Percentiles rank a stretch among this genome's conserved stretches.
Conservation (phyloP, 2,888 invertebrate species). For the Cheilosia grossa region DNA sequence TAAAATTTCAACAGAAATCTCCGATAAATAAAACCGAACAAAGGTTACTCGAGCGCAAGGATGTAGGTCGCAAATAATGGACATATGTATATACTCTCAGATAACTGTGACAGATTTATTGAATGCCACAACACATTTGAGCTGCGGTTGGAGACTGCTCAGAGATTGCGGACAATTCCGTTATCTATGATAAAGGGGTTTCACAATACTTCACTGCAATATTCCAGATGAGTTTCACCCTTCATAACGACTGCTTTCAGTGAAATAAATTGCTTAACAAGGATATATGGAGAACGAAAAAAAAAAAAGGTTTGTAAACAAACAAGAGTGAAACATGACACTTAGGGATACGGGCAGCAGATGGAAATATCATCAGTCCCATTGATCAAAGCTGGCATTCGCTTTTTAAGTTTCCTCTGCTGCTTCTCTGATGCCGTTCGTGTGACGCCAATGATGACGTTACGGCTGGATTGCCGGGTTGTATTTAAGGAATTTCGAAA, state of each 20-base stretch:
- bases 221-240: constrained; percentile 23
- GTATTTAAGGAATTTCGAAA: background rate
- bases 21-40: background rate
- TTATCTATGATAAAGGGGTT: too few species aligned
- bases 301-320: too few species aligned
- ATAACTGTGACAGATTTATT: constrained; percentile 29
- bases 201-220: background rate
- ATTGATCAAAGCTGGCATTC: background rate
- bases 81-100: background rate
- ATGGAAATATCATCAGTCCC: background rate
- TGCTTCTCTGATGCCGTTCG: background rate
- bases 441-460: background rate
- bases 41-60: background rate
- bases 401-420: background rate
- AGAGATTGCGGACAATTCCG: too few species aligned
- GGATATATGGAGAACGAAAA: background rate
- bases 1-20: constrained; percentile 12
- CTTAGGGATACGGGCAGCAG: background rate
- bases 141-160: too few species aligned
- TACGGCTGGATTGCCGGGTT: too few species aligned
- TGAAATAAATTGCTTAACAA: constrained; percentile 30
- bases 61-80: background rate
- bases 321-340: too few species aligned
- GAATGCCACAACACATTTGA: constrained; percentile 13
- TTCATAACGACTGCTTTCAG: background rate